Evolutionary conservation across 2,797 vertebrate species (phyloP).

Genomic region (Neomorphus geoffroyi): DNA sequence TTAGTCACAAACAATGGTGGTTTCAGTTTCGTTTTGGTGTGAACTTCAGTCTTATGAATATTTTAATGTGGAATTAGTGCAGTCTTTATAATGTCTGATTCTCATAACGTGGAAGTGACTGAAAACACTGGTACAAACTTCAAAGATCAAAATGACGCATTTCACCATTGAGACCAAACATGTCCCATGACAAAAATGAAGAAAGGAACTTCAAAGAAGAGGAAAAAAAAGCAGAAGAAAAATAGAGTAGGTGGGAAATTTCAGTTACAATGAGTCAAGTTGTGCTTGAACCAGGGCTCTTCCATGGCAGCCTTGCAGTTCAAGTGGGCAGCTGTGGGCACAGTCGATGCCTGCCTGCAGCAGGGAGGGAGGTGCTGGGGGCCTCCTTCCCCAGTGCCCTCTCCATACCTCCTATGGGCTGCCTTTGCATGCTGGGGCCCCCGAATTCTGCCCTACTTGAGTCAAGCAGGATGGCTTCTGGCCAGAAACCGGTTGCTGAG

Average conservation of each 20-base stretch:
- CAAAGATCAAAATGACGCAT: not conserved
- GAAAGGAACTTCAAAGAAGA: not conserved
- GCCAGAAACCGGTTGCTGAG: not conserved
- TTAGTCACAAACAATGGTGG: not conserved
- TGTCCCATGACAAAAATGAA: not conserved
- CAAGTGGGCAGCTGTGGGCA: not conserved
- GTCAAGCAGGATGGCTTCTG: not conserved
- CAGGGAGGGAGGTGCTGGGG: not conserved
- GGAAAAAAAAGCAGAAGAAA: not conserved
- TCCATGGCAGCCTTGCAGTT: not conserved
- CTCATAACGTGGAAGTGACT: not conserved
- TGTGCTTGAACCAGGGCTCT: rapidly evolving
- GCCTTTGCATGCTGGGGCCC: not conserved
- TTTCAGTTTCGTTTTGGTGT: conserved; percentile 15
- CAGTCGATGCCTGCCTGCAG: not conserved
- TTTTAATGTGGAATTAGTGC: not conserved
- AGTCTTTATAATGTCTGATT: not conserved
- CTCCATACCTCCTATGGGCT: not conserved
- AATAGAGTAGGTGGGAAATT: not conserved
- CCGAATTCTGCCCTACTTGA: not conserved
- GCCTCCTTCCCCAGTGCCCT: not conserved
- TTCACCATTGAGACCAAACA: not conserved
- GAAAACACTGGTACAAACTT: not conserved
- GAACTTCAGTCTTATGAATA: not conserved
- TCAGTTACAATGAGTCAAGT: not conserved